phyloP scores from a whole-genome alignment of 2,797 vertebrate genomes.

The Chaenodraco wilsoni region DNA sequence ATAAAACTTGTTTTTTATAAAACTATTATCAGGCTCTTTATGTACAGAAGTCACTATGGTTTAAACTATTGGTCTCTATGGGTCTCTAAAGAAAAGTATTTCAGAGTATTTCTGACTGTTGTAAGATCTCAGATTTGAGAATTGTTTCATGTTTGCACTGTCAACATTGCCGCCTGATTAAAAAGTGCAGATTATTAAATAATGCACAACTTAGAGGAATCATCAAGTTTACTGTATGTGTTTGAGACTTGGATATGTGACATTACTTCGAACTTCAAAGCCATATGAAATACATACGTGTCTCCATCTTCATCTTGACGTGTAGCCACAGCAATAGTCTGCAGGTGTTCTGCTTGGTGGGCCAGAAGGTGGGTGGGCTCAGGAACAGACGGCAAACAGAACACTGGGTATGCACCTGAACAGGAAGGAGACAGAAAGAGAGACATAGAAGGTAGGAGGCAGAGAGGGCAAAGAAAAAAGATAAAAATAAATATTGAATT shows the following conservation, averaged over 20 bases:
- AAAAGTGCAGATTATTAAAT: constrained; percentile 1
- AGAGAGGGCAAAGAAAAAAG: not conserved
- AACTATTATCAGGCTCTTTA: not conserved
- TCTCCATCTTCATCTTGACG: constrained; percentile 81
- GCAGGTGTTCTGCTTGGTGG: constrained; percentile 43
- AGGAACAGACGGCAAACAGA: constrained; percentile 24
- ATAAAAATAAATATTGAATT: not conserved
- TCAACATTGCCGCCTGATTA: not conserved
- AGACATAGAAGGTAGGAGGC: not conserved
- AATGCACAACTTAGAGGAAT: constrained; percentile 26
- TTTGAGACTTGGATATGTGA: not conserved
- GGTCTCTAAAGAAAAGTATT: not conserved
- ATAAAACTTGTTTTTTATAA: too few species aligned
- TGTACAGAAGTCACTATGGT: not conserved
- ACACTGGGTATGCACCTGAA: constrained; percentile 50
- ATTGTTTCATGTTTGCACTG: constrained; percentile 10
- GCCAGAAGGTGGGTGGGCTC: constrained; percentile 19
- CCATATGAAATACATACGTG: constrained; percentile 67
- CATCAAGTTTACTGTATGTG: constrained; percentile 7
- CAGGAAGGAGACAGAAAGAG: not conserved
- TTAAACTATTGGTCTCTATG: not conserved
- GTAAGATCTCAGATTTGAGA: constrained; percentile 2
- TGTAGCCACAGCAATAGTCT: constrained; percentile 66
- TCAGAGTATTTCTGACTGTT: constrained; percentile 22
- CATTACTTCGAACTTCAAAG: not conserved